Evolutionary conservation across 2,888 invertebrate species (phyloP).

Genomic region (Octonoba sinensis): DNA sequence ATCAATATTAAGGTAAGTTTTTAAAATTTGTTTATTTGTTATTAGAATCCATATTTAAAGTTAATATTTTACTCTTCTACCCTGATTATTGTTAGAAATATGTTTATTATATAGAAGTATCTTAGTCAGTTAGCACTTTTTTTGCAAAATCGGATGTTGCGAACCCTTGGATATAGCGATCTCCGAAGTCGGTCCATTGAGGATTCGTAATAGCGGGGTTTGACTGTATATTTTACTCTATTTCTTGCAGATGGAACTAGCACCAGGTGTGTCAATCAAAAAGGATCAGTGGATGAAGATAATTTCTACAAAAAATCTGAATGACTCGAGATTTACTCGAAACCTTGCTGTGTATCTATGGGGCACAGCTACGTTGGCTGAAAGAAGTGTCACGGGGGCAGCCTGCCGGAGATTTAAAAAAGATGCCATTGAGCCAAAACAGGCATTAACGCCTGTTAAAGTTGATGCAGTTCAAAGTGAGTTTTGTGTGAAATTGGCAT

Average conservation of each 20-base stretch:
- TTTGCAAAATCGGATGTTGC: no score
- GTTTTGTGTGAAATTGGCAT: neutral
- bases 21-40: no score
- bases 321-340: neutral
- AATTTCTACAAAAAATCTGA: neutral
- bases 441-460: neutral
- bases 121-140: no score
- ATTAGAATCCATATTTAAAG: no score
- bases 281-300: neutral
- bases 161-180: no score
- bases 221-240: neutral
- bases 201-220: no score
- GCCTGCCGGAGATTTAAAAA: neutral
- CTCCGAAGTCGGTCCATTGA: no score
- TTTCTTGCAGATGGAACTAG: no score
- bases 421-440: neutral
- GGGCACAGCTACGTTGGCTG: neutral
- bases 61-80: no score
- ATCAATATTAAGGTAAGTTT: no score
- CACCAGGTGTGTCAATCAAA: neutral
- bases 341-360: neutral
- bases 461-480: neutral
- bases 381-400: neutral
- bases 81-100: no score
- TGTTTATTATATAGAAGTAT: no score